Conservation (phyloP, 2,888 invertebrate genomes). For the Rhodophaea formosa region DNA sequence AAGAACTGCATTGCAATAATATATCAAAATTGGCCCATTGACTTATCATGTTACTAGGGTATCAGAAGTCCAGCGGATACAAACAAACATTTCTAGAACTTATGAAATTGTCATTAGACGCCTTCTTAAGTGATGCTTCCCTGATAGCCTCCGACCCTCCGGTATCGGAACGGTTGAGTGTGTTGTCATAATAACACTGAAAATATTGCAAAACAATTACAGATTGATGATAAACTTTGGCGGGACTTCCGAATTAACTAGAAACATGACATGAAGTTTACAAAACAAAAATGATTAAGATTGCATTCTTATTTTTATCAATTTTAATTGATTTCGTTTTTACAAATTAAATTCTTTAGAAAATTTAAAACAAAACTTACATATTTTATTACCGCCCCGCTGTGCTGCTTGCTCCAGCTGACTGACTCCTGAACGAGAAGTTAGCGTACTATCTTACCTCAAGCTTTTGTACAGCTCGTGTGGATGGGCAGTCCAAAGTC, state of each 20-base stretch:
- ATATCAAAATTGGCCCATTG: neutral
- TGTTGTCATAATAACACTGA: slow-evolving; percentile 21
- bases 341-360: too few relatives aligned
- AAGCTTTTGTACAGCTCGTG: slow-evolving; percentile 94
- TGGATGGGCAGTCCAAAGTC: slow-evolving; percentile 90
- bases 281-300: neutral
- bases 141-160: slow-evolving; percentile 52
- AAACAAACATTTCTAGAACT: slow-evolving; percentile 41
- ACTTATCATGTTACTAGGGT: slow-evolving; percentile 26
- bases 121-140: slow-evolving; percentile 33
- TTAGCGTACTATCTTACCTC: slow-evolving; percentile 84
- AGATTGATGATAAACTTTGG: slow-evolving; percentile 12
- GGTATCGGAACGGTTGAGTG: slow-evolving; percentile 31
- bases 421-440: slow-evolving; percentile 67
- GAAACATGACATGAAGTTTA: slow-evolving; percentile 4
- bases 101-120: slow-evolving; percentile 25
- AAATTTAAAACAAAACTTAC: too few relatives aligned
- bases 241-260: slow-evolving; percentile 1
- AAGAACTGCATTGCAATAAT: neutral
- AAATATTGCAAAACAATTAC: slow-evolving; percentile 6
- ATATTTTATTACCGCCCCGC: slow-evolving; percentile 94
- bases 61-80: slow-evolving; percentile 28
- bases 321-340: too few relatives aligned
- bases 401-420: slow-evolving; percentile 86
- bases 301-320: too few relatives aligned